Evolutionary conservation across 2,888 invertebrate species (phyloP).

Genomic region (Mimachlamys varia): DNA sequence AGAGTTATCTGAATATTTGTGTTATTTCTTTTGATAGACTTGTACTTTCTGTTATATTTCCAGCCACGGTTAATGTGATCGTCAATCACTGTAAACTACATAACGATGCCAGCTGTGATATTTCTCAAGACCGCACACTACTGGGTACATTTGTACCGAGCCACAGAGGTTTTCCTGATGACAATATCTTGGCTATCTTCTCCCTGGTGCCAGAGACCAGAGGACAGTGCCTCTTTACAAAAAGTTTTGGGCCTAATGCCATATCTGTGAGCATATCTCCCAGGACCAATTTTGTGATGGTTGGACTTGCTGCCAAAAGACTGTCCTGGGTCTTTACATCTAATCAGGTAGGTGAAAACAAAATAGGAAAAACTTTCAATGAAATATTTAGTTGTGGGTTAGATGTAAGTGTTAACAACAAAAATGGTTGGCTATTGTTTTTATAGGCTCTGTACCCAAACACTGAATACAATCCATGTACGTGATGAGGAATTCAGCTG

Average conservation of each 20-base stretch:
- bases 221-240: constrained; percentile 91
- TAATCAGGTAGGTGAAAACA: constrained; percentile 66
- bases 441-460: background rate
- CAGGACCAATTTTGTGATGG: constrained; percentile 89
- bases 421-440: background rate
- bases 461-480: too few relatives aligned
- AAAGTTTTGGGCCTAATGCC: constrained; percentile 86
- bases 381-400: background rate
- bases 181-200: constrained; percentile 91
- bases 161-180: constrained; percentile 86
- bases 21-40: too few relatives aligned
- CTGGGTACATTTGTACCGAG: constrained; percentile 89
- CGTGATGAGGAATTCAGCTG: too few relatives aligned
- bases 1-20: too few relatives aligned
- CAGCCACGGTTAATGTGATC: constrained; percentile 87
- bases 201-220: constrained; percentile 89
- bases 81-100: constrained; percentile 92
- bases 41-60: constrained; percentile 39
- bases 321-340: constrained; percentile 75
- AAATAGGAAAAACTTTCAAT: background rate
- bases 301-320: constrained; percentile 86
- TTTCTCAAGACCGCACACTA: constrained; percentile 90
- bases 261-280: constrained; percentile 94
- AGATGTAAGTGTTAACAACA: background rate
- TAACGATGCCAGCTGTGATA: constrained; percentile 93